phyloP scores from a whole-genome alignment of 2,113 vertebrate species.

The Charina bottae region DNA sequence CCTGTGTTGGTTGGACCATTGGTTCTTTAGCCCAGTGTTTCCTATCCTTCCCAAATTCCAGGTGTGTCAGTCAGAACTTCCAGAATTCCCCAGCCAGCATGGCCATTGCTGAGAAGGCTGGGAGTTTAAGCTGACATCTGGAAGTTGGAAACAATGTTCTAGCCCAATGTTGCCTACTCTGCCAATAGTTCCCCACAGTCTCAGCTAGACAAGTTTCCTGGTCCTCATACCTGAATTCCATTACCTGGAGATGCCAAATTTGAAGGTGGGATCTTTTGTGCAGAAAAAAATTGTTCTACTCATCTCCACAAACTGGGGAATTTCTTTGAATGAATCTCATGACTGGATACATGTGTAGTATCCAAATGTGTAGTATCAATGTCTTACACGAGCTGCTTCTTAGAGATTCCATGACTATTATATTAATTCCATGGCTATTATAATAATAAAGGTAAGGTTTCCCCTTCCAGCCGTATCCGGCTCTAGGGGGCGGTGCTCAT shows the following conservation, averaged over 20 bases:
- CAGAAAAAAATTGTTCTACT: too few species aligned
- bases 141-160: not conserved
- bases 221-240: too few species aligned
- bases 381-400: not conserved
- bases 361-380: not conserved
- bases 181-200: not conserved
- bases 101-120: not conserved
- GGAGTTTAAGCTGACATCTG: not conserved
- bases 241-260: too few species aligned
- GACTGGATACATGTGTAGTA: not conserved
- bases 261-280: not conserved
- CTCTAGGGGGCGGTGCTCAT: too few species aligned
- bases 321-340: not conserved
- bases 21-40: not conserved
- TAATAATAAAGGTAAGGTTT: too few species aligned
- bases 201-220: not conserved
- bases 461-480: too few species aligned
- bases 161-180: not conserved
- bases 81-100: too few species aligned
- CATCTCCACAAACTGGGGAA: not conserved
- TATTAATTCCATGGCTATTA: not conserved
- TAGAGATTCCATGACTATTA: not conserved
- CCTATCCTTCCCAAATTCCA: not conserved
- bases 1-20: not conserved
- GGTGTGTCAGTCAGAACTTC: too few species aligned